Evolutionary conservation across 1,140 invertebrate species (phyloP), one percentile per base, ranked within the genome.

Genomic region (Ips typographus): DNA sequence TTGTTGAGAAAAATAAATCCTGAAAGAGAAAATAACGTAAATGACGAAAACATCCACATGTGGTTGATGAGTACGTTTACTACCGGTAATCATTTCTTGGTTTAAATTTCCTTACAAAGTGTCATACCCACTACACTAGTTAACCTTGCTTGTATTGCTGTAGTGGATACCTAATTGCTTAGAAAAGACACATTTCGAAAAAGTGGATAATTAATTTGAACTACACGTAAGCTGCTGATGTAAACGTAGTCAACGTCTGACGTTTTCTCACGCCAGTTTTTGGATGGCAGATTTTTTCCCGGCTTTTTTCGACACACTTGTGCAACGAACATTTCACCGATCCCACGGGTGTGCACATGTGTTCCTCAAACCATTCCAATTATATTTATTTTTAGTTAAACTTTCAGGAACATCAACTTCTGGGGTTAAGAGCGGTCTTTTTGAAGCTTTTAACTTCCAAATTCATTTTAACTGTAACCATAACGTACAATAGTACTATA

Each of bases 281-380:
- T 56, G 38, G 53, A 39, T 39, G 53, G 53, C 53, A 56, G 53
- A 56, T 37, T 56, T 56, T 56, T 56, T 56, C 38, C 38, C 53
- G 22, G 36, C 53, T 56, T 56, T 56, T 56, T 49, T 49, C 44
- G 7, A 6, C 53, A 2, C 53, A 56, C 53, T 56, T 56, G 53
- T 56, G 36, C 44, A 47, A 47, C 44, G 5, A n/a, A 47, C n/a
- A n/a, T 6, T 7, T 6, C 38, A 37, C 38, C 6, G 37, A 37
- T 56, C 7, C 7, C 1, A 6, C 6, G 53, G 36, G 38, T n/a
- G 53, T 39, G 8, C 53, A 56, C 53, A 56, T 56, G 22, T 56
- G 53, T 22, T 6, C 38, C 44, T 2, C 38, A 2, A 56, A 37
- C 8, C 53, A 4, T 56, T 56, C 36, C 6, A 37, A 22, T 56